Percentiles rank a stretch among this genome's conserved stretches.
These are phyloP conservation scores for Acronicta leporina DNA, from an alignment of 2,888 invertebrate genomes.

Conservation along the genomic window DNA sequence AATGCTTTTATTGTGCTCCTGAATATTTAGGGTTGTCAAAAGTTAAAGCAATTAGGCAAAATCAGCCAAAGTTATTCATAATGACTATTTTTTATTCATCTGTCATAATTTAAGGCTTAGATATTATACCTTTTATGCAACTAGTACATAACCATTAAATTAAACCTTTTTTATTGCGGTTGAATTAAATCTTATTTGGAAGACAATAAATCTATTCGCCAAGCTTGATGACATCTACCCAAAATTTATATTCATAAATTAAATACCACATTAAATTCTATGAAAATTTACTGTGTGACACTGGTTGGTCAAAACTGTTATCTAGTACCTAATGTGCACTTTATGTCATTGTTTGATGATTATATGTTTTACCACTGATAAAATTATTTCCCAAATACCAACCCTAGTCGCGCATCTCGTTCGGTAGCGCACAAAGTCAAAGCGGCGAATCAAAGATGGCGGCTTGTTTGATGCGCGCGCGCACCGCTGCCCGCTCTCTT, in stretches of 20 bases:
- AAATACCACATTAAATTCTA: no score
- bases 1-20: slow-evolving; percentile 66
- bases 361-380: neutral
- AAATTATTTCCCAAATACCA: slow-evolving; percentile 12
- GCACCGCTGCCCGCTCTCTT: slow-evolving; percentile 56
- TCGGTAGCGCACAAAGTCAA: slow-evolving; percentile 79
- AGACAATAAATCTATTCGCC: no score
- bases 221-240: no score
- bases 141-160: neutral
- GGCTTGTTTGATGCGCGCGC: slow-evolving; percentile 65
- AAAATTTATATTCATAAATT: no score
- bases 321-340: no score
- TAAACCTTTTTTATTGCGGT: no score
- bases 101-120: no score
- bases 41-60: neutral
- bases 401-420: slow-evolving; percentile 50
- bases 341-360: no score
- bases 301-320: no score
- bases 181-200: no score
- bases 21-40: slow-evolving; percentile 43
- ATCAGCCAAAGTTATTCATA: neutral
- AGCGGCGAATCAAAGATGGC: slow-evolving; percentile 73
- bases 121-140: neutral
- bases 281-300: no score
- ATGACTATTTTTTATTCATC: neutral